phyloP scores from a whole-genome alignment of 2,888 invertebrate species.

The Lamellibrachia satsuma region DNA sequence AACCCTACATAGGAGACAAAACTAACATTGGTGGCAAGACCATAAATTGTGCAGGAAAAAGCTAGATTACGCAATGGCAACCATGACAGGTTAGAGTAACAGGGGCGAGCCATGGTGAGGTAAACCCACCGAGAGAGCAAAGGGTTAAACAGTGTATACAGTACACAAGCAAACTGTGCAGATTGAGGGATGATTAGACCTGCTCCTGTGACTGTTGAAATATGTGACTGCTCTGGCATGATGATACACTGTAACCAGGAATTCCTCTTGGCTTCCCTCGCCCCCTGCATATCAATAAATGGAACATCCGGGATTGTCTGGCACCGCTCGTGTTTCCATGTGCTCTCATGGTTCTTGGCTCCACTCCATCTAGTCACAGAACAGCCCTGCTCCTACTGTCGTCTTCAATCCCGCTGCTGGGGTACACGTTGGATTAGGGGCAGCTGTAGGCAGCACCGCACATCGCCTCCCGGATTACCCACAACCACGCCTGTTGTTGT shows the following conservation, averaged over 20 bases:
- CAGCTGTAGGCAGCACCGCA: background rate
- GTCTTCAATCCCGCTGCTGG: background rate
- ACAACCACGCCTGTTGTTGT: background rate
- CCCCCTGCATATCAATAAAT: background rate
- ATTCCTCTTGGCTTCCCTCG: background rate
- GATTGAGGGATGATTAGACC: background rate
- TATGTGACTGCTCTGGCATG: background rate
- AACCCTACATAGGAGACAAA: background rate
- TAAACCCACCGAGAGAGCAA: background rate
- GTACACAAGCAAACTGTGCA: background rate
- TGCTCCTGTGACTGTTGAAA: background rate
- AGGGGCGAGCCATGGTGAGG: background rate
- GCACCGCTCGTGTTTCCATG: background rate
- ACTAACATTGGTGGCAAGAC: background rate
- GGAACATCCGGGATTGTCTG: constrained; percentile 12
- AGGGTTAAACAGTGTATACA: background rate
- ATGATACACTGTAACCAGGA: background rate
- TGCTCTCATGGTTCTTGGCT: background rate
- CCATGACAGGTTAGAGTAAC: background rate
- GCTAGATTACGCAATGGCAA: background rate
- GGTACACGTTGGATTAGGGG: background rate
- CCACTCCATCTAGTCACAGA: no score
- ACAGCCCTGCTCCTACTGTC: background rate
- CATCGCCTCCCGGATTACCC: background rate
- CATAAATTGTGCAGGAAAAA: background rate